Base-by-base conservation (phyloP, 2,113 vertebrate genomes). In the Desmodus rotundus region DNA sequence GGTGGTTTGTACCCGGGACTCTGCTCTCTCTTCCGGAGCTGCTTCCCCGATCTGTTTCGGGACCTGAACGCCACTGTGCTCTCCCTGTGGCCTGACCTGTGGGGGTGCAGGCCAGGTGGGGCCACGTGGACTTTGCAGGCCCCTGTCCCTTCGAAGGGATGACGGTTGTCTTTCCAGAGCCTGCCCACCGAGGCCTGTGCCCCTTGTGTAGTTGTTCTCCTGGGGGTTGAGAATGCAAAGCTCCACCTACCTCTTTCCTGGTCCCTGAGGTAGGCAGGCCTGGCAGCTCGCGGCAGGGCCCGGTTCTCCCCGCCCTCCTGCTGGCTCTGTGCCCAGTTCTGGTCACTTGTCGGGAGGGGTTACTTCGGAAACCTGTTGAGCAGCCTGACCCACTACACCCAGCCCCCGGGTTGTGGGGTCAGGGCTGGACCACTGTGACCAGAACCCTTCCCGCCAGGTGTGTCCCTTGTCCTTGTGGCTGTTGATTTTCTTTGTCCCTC, bases 261-360 rank as follows among this genome's bases (percentile, higher is more conserved):
- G 68, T 52, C 58, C 33, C 0, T 22, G 2, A 33, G 41, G 74
- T 24, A n/a, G n/a, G n/a, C 5, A 33, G 16, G 1, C 7, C 4
- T 14, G 1, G 41, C 22, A 0, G 31, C 83, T 58, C 19, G 15
- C 5, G 87, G 43, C 54, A 26, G 41, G 38, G 16, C 26, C 28
- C 17, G 26, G 10, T 9, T 17, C 3, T 13, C 1, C 5, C 11
- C 0, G 22, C 74, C 20, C 0, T 2, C 52, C 1, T 4, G 0
- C 81, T 10, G 73, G 52, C 67, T 19, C 47, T 10, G 47, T 10
- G 38, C 26, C 61, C 33, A 24, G 45, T 61, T 7, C 43, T 7
- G 17, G 61, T 15, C 73, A 15, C 22, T 0, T 3, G 6, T 11
- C 63, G 22, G 11, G 6, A 38, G 58, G 1, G 38, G 56, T n/a